These are phyloP conservation scores for Phalacrocorax aristotelis DNA, from an alignment of 2,113 vertebrate genomes.

Conservation along the genomic window DNA sequence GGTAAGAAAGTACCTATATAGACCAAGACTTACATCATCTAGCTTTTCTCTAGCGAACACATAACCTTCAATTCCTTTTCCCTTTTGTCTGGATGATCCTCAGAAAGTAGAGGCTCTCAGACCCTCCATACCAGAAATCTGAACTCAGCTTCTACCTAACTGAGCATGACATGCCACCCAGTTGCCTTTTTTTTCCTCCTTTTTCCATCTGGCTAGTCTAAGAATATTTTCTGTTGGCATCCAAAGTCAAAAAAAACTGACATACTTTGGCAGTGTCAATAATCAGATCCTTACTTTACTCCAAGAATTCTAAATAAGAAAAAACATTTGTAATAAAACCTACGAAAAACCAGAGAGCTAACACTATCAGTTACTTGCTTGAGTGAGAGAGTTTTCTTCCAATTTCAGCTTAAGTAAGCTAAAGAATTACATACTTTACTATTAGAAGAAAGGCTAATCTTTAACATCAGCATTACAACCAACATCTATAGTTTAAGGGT, in stretches of 20 bases:
- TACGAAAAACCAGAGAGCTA: background rate
- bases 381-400: background rate
- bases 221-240: conserved; percentile 2
- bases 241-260: background rate
- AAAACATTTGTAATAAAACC: conserved; percentile 10
- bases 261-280: conserved; percentile 10
- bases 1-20: background rate
- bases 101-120: background rate
- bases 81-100: background rate
- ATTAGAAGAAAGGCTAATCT: background rate
- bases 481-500: background rate
- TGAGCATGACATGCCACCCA: background rate
- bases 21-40: background rate
- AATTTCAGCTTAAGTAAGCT: background rate
- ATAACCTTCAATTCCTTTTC: background rate
- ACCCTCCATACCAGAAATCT: background rate
- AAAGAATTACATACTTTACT: background rate
- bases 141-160: background rate
- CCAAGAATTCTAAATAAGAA: conserved; percentile 4
- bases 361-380: background rate
- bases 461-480: background rate
- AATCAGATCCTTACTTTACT: conserved; percentile 13
- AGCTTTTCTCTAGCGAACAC: background rate
- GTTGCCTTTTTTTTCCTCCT: background rate
- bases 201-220: conserved; percentile 41